Conservation (phyloP, 2,797 vertebrate genomes). For the Echiichthys vipera region DNA sequence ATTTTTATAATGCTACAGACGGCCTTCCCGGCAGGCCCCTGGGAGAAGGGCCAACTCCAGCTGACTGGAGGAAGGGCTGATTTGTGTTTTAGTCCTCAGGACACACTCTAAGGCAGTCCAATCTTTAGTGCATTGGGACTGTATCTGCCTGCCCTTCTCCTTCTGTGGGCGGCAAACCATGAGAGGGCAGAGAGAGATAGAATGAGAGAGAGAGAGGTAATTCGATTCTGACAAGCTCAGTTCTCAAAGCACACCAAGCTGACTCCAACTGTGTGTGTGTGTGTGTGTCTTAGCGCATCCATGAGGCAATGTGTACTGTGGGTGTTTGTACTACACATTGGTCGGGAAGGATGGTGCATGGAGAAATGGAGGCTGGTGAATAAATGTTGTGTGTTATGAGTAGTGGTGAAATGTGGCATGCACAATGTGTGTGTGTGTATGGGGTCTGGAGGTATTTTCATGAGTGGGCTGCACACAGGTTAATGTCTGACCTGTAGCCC, state of each 20-base stretch:
- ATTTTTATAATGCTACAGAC: conserved; percentile 69
- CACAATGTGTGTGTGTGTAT: conserved; percentile 11
- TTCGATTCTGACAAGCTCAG: conserved; percentile 66
- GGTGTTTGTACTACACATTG: conserved; percentile 68
- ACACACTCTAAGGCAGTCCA: conserved; percentile 74
- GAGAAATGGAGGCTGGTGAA: conserved; percentile 58
- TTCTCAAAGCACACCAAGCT: conserved; percentile 60
- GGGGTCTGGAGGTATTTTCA: conserved; percentile 51
- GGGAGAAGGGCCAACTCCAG: conserved; percentile 78
- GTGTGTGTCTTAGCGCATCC: conserved; percentile 42
- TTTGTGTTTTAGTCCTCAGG: conserved; percentile 79
- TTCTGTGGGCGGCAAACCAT: conserved; percentile 78
- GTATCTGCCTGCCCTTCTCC: conserved; percentile 76
- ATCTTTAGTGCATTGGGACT: conserved; percentile 76
- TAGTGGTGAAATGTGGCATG: conserved; percentile 37
- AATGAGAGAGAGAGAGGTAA: conserved; percentile 47
- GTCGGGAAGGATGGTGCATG: conserved; percentile 41
- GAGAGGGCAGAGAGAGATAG: conserved; percentile 53
- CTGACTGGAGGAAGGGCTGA: conserved; percentile 73
- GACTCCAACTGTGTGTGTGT: conserved; percentile 49
- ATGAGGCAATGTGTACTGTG: conserved; percentile 62
- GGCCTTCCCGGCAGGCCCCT: conserved; percentile 70
- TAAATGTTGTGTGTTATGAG: conserved; percentile 56
- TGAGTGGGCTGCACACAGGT: conserved; percentile 61
- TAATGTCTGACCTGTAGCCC: conserved; percentile 63